Evolutionary conservation across 2,113 vertebrate species (phyloP).

Genomic region (Arizona elegans): DNA sequence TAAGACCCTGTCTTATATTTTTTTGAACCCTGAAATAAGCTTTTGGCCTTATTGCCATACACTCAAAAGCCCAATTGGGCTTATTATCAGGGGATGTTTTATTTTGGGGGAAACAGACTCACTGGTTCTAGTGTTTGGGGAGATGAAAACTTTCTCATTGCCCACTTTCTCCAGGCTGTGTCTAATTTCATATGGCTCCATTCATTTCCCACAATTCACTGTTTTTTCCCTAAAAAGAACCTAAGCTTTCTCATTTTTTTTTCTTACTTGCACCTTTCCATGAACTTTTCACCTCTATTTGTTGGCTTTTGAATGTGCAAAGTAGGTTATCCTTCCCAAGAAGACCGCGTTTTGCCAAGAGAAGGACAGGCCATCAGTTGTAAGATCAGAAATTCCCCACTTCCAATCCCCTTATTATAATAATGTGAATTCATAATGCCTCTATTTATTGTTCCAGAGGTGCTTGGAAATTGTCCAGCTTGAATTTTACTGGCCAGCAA

Average conservation of each 20-base stretch:
- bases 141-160: background rate
- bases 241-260: background rate
- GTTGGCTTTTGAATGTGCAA: background rate
- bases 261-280: background rate
- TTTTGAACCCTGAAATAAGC: no score
- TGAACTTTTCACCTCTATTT: background rate
- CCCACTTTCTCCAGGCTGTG: background rate
- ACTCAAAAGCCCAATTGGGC: no score
- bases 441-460: constrained; percentile 32
- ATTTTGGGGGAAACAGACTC: background rate
- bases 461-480: constrained; percentile 1
- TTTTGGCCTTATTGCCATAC: no score
- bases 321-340: background rate
- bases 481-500: constrained; percentile 36
- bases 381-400: background rate
- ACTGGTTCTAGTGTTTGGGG: background rate
- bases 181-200: background rate
- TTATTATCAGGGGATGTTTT: no score
- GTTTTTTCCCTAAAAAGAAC: background rate
- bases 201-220: background rate
- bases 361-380: background rate
- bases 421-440: background rate
- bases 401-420: background rate
- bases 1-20: no score
- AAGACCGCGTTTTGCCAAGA: background rate